A percentile compares a stretch with the other conserved stretches of the same genome.
Conservation (phyloP, 2,888 invertebrate species). For the Monochamus alternatus region DNA sequence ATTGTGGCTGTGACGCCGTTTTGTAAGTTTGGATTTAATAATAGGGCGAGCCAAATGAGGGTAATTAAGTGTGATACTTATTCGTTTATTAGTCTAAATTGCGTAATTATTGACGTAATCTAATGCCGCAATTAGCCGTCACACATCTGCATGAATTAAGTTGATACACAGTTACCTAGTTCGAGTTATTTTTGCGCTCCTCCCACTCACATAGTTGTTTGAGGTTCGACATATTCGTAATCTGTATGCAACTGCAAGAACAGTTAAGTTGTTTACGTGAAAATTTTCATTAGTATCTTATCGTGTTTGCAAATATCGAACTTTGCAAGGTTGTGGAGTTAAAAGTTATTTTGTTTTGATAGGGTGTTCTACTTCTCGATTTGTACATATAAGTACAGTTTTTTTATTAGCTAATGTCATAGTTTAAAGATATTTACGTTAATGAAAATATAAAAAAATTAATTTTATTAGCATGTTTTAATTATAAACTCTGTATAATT, state of each 20-base stretch:
- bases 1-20: neutral
- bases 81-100: slow-evolving; percentile 10
- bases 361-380: neutral
- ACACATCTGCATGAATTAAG: neutral
- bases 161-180: neutral
- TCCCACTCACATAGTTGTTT: neutral
- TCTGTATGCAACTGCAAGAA: no score
- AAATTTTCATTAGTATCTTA: no score
- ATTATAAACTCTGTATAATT: no score
- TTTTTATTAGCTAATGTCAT: no score
- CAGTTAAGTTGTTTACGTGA: no score
- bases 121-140: slow-evolving; percentile 16
- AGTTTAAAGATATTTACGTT: no score
- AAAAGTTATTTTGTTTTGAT: neutral
- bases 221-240: no score
- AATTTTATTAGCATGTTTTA: no score
- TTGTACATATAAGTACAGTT: neutral
- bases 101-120: slow-evolving; percentile 20
- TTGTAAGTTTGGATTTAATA: neutral
- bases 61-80: slow-evolving; percentile 10
- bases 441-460: no score
- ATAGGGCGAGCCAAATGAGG: neutral
- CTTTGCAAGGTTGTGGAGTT: neutral
- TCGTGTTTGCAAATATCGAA: neutral
- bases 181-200: slow-evolving; percentile 4